Evolutionary conservation across 2,113 vertebrate genomes (phyloP).

Genomic region (Cyphomyrus discorhynchus): DNA sequence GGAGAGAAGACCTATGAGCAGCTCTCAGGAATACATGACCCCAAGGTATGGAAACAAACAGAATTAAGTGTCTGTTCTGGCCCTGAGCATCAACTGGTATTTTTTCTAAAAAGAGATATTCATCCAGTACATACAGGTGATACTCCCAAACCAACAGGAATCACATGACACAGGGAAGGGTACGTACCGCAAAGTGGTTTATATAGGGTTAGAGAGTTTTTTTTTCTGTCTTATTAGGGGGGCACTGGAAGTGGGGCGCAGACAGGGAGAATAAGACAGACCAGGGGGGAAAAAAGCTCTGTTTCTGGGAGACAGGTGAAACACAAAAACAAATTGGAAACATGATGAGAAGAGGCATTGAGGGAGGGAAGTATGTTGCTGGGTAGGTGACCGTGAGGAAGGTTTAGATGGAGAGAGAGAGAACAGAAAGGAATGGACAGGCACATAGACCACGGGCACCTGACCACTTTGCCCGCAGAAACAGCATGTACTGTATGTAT

Average conservation of each 20-base stretch:
- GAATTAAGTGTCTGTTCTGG: neutral
- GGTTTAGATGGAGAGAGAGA: neutral
- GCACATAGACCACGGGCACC: neutral
- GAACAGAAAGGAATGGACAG: neutral
- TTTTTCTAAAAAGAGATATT: neutral
- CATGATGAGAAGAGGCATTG: neutral
- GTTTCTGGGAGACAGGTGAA: neutral
- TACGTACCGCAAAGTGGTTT: neutral
- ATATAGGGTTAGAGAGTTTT: neutral
- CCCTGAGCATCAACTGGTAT: too few relatives aligned
- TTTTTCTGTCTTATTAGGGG: neutral
- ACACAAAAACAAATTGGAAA: neutral
- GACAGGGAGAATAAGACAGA: neutral
- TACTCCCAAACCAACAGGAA: neutral
- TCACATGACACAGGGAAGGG: neutral
- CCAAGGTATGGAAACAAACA: slow-evolving; percentile 64
- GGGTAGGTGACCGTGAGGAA: neutral
- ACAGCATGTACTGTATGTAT: neutral
- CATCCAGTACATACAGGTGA: neutral
- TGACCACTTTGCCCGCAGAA: neutral
- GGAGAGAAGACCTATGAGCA: slow-evolving; percentile 82
- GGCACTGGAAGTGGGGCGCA: neutral
- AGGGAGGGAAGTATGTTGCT: neutral
- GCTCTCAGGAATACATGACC: slow-evolving; percentile 79
- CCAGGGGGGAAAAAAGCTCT: neutral